Conservation (phyloP, 2,888 invertebrate genomes). For the Coleophora flavipennella region DNA sequence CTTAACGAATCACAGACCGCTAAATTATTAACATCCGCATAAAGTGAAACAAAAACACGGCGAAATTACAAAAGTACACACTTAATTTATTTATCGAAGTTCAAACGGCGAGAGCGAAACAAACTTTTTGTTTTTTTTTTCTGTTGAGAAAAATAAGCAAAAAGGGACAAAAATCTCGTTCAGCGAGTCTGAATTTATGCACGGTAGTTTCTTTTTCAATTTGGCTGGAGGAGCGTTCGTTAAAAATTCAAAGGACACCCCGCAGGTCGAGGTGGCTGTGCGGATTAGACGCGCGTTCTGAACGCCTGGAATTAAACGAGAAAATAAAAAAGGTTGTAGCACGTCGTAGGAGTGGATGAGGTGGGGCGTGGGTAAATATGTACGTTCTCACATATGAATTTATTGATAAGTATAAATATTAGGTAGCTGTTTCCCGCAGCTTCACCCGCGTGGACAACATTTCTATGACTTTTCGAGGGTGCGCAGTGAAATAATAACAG, state of each 20-base stretch:
- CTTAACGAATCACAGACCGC: too few relatives aligned
- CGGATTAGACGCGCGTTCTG: constrained; percentile 5
- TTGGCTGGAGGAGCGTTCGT: constrained; percentile 15
- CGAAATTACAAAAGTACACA: neutral
- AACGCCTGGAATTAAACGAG: neutral
- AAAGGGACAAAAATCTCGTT: constrained; percentile 13
- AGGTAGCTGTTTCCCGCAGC: too few relatives aligned
- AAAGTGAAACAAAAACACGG: neutral
- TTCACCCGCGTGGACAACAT: too few relatives aligned
- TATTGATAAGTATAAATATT: too few relatives aligned
- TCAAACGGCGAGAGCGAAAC: constrained; percentile 7
- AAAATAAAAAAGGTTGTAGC: too few relatives aligned
- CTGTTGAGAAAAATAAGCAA: constrained; percentile 5
- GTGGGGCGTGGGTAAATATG: too few relatives aligned
- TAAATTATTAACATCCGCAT: too few relatives aligned
- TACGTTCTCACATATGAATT: too few relatives aligned
- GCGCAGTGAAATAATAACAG: too few relatives aligned
- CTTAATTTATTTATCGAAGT: constrained; percentile 7
- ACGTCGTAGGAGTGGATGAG: too few relatives aligned
- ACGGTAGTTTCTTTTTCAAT: constrained; percentile 18
- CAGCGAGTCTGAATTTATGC: constrained; percentile 14
- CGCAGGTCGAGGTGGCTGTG: constrained; percentile 5
- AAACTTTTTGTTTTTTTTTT: constrained; percentile 6
- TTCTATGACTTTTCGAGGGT: too few relatives aligned
- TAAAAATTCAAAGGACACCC: constrained; percentile 16